A percentile compares a stretch with the other conserved stretches of the same genome.
Conservation (phyloP, 35 echinoderm and acorn worm genomes). For the Heliocidaris tuberculata region DNA sequence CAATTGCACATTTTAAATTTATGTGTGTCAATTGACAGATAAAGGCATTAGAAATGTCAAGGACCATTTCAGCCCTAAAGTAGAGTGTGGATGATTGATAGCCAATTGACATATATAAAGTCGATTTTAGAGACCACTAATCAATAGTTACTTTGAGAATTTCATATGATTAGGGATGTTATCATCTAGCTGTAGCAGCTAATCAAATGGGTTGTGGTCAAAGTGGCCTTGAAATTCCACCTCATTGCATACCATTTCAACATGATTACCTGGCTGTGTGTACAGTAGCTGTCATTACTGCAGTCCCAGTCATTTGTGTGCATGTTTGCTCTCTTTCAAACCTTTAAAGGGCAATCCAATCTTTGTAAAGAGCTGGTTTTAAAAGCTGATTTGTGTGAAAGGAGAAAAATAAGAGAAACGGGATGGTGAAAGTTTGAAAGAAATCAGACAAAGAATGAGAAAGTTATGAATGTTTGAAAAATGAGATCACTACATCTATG, state of each 20-base stretch:
- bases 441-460: no score
- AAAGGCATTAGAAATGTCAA: background rate
- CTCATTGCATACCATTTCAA: background rate
- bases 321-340: background rate
- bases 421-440: no score
- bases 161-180: background rate
- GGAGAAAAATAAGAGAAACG: no score
- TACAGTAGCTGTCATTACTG: background rate
- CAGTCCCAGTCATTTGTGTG: background rate
- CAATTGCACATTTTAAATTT: background rate
- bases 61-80: background rate
- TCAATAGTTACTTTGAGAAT: background rate
- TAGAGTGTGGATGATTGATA: background rate
- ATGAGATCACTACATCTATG: no score
- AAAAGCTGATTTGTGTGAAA: no score
- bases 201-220: background rate
- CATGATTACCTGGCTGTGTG: background rate
- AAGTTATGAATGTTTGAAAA: no score
- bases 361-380: no score
- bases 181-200: background rate
- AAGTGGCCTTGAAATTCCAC: background rate
- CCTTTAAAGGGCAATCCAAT: no score
- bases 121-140: background rate
- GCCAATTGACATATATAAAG: background rate
- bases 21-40: no score